Base-by-base conservation (phyloP, 2,888 invertebrate species). In the Eupithecia abbreviata region DNA sequence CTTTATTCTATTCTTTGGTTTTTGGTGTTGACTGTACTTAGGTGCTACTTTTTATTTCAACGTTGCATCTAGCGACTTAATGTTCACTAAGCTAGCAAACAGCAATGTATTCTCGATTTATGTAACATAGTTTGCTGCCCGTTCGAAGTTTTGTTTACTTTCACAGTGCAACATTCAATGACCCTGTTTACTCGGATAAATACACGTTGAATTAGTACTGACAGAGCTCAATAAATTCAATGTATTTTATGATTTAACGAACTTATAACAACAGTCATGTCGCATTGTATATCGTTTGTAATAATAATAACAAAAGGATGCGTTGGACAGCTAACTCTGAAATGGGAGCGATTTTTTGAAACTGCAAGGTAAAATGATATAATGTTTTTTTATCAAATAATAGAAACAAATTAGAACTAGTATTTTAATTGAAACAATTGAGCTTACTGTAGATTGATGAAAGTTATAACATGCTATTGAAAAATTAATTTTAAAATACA, bases 21-120 rank as follows among this genome's bases (percentile, higher is more conserved):
- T 58, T 18, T 9, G 55, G 7, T 18, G n/a, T 0, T 18, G 55
- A 18, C 7, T 18, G 55, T 58, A 58, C 55, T 18, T 18, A 12
- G 18, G 42, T 68, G 68, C 18, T 0, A 10, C 45, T 68, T 77
- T 72, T 75, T 47, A 43, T 74, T 72, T 74, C 72, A 76, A 51
- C 9, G 10, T 49, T 65, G 65, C n/a, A 15, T 47, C 55, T 30
- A 47, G 69, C 65, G 41, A 18, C 73, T 67, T 49, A 74, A 66
- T 30, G 65, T 51, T 41, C 75, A 68, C 72, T 67, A 41, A 62
- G 62, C 73, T 10, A 71, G 55, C 71, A 58, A 71, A 71, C 42
- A 65, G 18, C 73, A 73, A 73, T 73, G 67, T 73, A 42, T 73
- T 73, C 73, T 73, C 73, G 73, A 73, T 49, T 67, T 51, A 73